Evolutionary conservation across 2,888 invertebrate genomes (phyloP), one percentile per base, ranked within the genome.

Genomic region (Drosophila antonietae): DNA sequence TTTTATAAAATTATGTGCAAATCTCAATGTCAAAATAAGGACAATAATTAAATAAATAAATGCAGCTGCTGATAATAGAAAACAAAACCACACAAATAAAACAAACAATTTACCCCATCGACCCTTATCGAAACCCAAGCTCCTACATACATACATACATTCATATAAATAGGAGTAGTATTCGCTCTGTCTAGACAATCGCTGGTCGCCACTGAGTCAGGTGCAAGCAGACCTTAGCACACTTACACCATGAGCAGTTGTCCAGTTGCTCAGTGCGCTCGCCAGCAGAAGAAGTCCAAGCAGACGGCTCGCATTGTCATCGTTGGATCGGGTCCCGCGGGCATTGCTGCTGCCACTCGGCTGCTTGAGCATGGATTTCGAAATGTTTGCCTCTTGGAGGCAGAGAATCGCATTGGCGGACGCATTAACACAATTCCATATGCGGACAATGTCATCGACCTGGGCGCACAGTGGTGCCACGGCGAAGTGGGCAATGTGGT

Each of bases 391-490:
- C 93, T 95, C 0, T 83, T 96, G 51, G 96, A 96, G 90, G 95
- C 95, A 3, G 94, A 94, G 77, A 92, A 94, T 73, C 93, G 95
- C 52, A 94, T 95, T 65, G 96, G 96, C 0, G 96, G 96, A 6
- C 93, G 96, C 65, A 93, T 96, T 37, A 83, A 93, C 41, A 94
- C 94, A 0, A 92, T 94, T 1, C 91, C 93, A 0, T 94, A 94
- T 77, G 95, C 93, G 1, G 94, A 94, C 2, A 94, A 93, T 71
- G 91, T 94, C 6, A 93, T 96, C 10, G 97, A 97, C 88, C 89
- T 96, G 53, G 97, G 97, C 0, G 97, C 96, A 51, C 96, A 97
- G 78, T 97, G 96, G 96, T 95, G 92, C 56, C 92, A 92, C 28
- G 92, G 96, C 0, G 95, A 96, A 89, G 93, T 94, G 87, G 94